Base-by-base conservation (phyloP, 2,113 vertebrate species). In the Pagrus major region DNA sequence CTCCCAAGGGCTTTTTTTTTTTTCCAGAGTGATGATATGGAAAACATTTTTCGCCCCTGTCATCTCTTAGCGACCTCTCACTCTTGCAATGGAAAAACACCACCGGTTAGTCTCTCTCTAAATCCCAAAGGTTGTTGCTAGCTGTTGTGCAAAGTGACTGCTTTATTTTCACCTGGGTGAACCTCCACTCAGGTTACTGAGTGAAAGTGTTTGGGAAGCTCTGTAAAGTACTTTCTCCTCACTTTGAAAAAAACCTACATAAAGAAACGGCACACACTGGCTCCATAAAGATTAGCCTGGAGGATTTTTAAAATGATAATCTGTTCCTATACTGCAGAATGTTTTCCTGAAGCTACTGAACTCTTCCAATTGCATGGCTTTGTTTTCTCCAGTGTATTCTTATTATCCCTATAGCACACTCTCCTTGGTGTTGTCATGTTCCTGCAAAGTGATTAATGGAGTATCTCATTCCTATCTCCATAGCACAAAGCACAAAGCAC, bases 381-480 rank as follows among this genome's bases (percentile, higher is more conserved):
- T 80, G 74, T 87, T 84, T 76, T 66, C 76, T 81, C 47, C 46
- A 41, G 54, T 56, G 68, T 73, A 60, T 88, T 80, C 63, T 61
- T 78, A 75, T 83, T 83, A 80, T 78, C 47, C 67, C 16, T 60
- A 77, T 72, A 84, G 79, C 67, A 80, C 42, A 35, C 14, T 66
- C 73, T 81, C 51, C 67, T 80, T 73, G 67, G 52, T 80, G 37
- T 76, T 87, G 85, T 79, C 77, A 86, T 86, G 59, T 61, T 70
- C 31, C 21, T 76, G 23, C 46, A 44, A 79, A 83, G 80, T 92
- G 83, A 91, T 89, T 85, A 90, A 90, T 93, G 81, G 81, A 12
- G 55, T 52, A 78, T 65, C 59, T 56, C 25, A 21, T 16, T 25
- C 35, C 49, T 82, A 84, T 90, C 85, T 80, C 67, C 8, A 12